Base-by-base conservation (phyloP, 2,888 invertebrate genomes). In the Ormyrus nitidulus region DNA sequence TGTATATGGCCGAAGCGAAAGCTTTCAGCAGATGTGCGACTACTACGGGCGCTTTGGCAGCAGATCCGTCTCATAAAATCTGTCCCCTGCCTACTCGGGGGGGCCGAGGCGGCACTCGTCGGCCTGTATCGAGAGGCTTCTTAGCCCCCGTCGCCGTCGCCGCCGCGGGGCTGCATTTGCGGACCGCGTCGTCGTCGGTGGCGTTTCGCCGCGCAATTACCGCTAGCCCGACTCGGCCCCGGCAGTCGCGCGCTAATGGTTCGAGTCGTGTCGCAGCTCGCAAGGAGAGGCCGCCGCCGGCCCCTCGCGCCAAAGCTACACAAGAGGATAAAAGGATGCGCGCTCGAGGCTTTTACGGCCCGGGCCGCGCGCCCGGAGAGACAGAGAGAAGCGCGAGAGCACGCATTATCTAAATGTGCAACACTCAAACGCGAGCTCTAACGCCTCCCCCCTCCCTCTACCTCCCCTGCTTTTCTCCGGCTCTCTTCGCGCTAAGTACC, bases 281-380 rank as follows among this genome's bases (percentile, higher is more conserved):
- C 48, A 77, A 75, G 77, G 68, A 70, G 65, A 34, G 44, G 4
- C 62, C 66, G 56, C 66, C 72, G 69, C 65, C 79, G 62, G 59
- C 68, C 62, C 68, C 69, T 54, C 34, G n/a, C 48, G 71, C 13
- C 11, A 85, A 86, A 86, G 88, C 87, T 85, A 19, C 19, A 88
- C 86, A 88, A 90, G 89, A 89, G 90, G 88, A 90, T 90, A 89
- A 90, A 90, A 90, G 90, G 89, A 90, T 89, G 87, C 87, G 85
- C 85, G 87, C 87, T 87, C 85, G 82, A 84, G 84, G 89, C 89
- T 90, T 89, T 89, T 89, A 89, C 84, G 13, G 8, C 7, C 19
- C 7, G 51, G 6, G 2, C 48, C 8, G n/a, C 62, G 49, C 13
- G n/a, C 19, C 13, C 6, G 2, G 49, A 62, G 34, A 61, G 51